These are phyloP conservation scores for Nyleta sp. DNA, from an alignment of 2,888 invertebrate genomes.

Conservation along the genomic window DNA sequence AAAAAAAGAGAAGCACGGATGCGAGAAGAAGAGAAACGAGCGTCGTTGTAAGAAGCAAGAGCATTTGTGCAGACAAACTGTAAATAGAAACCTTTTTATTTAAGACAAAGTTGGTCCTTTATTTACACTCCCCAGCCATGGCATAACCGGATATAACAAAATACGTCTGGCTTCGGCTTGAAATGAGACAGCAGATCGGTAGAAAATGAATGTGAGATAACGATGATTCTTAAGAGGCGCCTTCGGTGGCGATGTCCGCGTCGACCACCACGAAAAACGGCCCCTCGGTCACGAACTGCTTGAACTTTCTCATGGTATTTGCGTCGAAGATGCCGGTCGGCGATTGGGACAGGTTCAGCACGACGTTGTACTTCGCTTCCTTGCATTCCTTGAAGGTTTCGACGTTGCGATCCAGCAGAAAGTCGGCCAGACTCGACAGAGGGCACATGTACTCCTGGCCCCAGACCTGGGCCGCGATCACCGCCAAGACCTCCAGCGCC, in stretches of 20 bases:
- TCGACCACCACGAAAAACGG: constrained; percentile 89
- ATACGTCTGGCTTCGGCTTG: background rate
- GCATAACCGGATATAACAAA: background rate
- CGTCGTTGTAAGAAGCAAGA: constrained; percentile 32
- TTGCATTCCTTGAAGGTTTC: constrained; percentile 89
- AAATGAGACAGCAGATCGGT: background rate
- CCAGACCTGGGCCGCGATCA: constrained; percentile 89
- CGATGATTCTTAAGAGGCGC: constrained; percentile 78
- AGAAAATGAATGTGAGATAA: background rate
- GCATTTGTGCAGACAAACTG: constrained; percentile 38
- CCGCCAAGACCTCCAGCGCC: constrained; percentile 86
- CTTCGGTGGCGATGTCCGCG: constrained; percentile 90
- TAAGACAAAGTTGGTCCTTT: constrained; percentile 25
- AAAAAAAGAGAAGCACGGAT: constrained; percentile 2
- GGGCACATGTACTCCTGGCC: constrained; percentile 89
- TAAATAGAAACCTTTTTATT: constrained; percentile 61
- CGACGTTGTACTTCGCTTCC: constrained; percentile 89
- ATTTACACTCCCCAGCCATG: constrained; percentile 36
- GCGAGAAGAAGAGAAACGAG: background rate
- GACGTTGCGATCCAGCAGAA: constrained; percentile 88
- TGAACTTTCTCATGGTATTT: constrained; percentile 85
- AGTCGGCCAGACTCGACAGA: constrained; percentile 90
- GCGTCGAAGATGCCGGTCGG: constrained; percentile 85
- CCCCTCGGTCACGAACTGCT: constrained; percentile 89
- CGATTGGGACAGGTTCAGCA: constrained; percentile 85